These are phyloP conservation scores for Lycaena phlaeas DNA, from an alignment of 2,888 invertebrate species.

Conservation along the genomic window DNA sequence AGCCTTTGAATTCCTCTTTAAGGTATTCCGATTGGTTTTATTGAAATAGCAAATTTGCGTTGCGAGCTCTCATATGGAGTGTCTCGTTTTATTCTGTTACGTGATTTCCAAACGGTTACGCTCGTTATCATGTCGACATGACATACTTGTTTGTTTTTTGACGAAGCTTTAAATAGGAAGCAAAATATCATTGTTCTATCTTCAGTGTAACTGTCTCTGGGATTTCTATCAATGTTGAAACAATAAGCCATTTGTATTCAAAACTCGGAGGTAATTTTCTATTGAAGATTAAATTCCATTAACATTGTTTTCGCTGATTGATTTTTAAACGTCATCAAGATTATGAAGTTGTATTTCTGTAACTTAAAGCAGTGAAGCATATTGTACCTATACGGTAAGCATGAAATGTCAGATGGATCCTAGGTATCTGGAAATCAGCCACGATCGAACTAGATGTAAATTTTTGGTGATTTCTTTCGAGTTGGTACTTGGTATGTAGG, in stretches of 20 bases:
- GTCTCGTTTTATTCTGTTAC: slow-evolving; percentile 46
- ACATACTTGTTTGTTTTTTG: slow-evolving; percentile 31
- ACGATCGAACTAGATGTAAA: no score
- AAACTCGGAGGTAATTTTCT: background rate
- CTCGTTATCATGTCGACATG: slow-evolving; percentile 32
- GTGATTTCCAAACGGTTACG: slow-evolving; percentile 35
- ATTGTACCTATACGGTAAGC: no score
- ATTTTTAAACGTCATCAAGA: background rate
- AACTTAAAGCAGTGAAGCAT: no score
- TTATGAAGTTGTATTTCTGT: no score
- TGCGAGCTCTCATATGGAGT: slow-evolving; percentile 40
- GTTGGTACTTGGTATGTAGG: no score
- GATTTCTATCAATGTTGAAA: slow-evolving; percentile 22
- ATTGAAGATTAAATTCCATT: background rate
- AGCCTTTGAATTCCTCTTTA: slow-evolving; percentile 22
- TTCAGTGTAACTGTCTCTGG: slow-evolving; percentile 22
- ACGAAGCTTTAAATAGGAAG: slow-evolving; percentile 27
- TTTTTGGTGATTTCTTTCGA: no score
- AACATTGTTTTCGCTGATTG: background rate
- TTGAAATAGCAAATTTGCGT: slow-evolving; percentile 44
- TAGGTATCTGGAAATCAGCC: no score
- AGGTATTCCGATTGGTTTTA: slow-evolving; percentile 35
- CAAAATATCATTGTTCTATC: slow-evolving; percentile 20
- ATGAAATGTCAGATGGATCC: no score
- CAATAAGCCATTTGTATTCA: slow-evolving; percentile 10